Evolutionary conservation across 2,888 invertebrate species (phyloP).

Genomic region (Lasioglossum lativentre): DNA sequence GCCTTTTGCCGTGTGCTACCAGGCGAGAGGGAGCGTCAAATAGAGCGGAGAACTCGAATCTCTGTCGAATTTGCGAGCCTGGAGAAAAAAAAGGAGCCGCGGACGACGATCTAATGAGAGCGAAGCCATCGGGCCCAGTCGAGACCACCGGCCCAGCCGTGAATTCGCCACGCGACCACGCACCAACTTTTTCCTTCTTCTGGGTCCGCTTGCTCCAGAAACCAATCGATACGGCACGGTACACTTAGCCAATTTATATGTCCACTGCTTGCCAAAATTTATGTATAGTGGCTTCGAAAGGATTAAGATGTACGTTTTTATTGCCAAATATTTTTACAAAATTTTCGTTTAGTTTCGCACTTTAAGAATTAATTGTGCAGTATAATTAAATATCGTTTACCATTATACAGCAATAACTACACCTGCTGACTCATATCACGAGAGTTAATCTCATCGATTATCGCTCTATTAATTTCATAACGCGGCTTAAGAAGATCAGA

Average conservation of each 20-base stretch:
- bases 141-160: neutral
- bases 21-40: slow-evolving; percentile 82
- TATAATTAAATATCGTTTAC: no score
- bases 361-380: no score
- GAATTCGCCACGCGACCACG: neutral
- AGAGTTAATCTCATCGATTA: no score
- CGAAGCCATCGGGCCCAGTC: slow-evolving; percentile 55
- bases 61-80: slow-evolving; percentile 81
- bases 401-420: neutral
- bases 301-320: no score
- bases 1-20: slow-evolving; percentile 26
- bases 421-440: neutral
- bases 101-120: slow-evolving; percentile 62
- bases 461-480: no score
- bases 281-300: no score
- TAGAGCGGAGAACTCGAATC: slow-evolving; percentile 84
- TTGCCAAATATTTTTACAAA: no score
- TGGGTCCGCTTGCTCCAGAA: slow-evolving; percentile 36
- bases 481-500: neutral
- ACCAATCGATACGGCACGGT: slow-evolving; percentile 5
- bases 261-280: neutral
- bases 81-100: slow-evolving; percentile 55
- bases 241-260: neutral
- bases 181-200: slow-evolving; percentile 39
- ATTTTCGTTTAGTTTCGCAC: no score